These are phyloP conservation scores for Autographa gamma DNA, from an alignment of 2,888 invertebrate species.

Conservation along the genomic window DNA sequence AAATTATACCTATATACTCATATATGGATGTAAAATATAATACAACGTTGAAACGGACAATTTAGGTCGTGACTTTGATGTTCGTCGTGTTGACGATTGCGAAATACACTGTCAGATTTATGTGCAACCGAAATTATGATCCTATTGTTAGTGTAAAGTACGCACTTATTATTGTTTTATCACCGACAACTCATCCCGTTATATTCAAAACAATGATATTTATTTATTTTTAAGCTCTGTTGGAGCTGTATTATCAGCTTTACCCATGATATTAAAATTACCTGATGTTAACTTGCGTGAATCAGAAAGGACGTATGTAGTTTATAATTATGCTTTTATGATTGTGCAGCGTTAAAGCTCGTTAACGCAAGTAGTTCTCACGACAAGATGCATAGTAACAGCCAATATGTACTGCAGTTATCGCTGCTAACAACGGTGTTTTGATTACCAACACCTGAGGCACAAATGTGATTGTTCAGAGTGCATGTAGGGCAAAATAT, in stretches of 20 bases:
- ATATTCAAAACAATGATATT: conserved; percentile 22
- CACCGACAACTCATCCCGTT: conserved; percentile 32
- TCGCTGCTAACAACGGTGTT: conserved; percentile 66
- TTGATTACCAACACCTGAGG: conserved; percentile 77
- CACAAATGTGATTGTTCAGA: conserved; percentile 70
- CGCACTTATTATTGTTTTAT: conserved; percentile 35
- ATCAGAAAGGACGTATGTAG: neutral
- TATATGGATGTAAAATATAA: conserved; percentile 38
- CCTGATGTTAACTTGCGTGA: neutral
- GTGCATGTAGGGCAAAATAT: conserved; percentile 63
- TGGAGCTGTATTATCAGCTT: neutral
- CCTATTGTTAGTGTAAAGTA: conserved; percentile 41
- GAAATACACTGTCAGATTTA: conserved; percentile 44
- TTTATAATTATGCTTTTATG: neutral
- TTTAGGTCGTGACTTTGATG: conserved; percentile 52
- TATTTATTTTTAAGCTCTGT: neutral
- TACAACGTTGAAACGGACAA: conserved; percentile 34
- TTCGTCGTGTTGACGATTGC: conserved; percentile 42
- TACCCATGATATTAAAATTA: neutral
- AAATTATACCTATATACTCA: conserved; percentile 14
- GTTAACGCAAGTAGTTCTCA: conserved; percentile 24
- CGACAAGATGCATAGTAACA: conserved; percentile 59
- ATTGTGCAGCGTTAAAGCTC: conserved; percentile 30
- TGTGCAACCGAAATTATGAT: conserved; percentile 43
- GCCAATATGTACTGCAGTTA: conserved; percentile 55